A percentile compares a stretch with the other conserved stretches of the same genome.
Conservation (phyloP, 2,797 vertebrate genomes). For the Sebastes minor region DNA sequence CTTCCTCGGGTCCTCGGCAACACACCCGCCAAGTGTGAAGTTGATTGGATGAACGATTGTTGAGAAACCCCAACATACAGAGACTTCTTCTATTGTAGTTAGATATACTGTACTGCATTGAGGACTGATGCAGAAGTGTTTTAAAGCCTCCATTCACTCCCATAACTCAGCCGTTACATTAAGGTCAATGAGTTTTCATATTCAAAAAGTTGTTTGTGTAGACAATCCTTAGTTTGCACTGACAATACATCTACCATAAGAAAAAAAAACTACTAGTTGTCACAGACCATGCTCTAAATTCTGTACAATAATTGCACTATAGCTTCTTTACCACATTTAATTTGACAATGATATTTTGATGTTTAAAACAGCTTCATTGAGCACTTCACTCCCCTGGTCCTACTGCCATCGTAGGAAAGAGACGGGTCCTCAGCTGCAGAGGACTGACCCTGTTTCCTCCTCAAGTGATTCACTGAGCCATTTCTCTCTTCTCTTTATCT, state of each 20-base stretch:
- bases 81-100: background rate
- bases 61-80: background rate
- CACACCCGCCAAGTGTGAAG: background rate
- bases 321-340: background rate
- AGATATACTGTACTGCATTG: background rate
- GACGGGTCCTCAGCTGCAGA: constrained; percentile 27
- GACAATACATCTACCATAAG: background rate
- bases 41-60: background rate
- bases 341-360: background rate
- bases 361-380: background rate
- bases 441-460: constrained; percentile 42
- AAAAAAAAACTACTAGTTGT: too few relatives aligned
- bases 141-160: background rate
- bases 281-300: background rate
- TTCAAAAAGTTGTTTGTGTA: background rate
- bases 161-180: background rate
- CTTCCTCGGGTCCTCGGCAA: background rate
- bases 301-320: background rate
- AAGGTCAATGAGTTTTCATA: background rate
- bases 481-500: constrained; percentile 23
- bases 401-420: constrained; percentile 13
- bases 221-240: background rate
- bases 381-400: background rate
- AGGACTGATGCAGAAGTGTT: background rate
- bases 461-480: constrained; percentile 43